These are phyloP conservation scores for Zaprionus lachaisei DNA, from an alignment of 1,140 invertebrate species.

Conservation along the genomic window DNA sequence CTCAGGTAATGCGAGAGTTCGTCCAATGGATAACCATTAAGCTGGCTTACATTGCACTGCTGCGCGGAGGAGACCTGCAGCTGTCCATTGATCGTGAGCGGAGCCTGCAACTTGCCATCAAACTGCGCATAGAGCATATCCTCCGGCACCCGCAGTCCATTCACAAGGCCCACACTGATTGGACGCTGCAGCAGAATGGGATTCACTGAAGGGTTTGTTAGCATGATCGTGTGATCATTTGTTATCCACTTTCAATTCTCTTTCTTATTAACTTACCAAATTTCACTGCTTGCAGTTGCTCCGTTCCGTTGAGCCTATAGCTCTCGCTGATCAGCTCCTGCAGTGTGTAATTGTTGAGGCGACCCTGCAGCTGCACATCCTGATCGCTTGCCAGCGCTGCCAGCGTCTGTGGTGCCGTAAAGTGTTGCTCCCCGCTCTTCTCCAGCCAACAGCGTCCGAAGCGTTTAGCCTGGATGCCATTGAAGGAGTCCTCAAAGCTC, in stretches of 20 bases:
- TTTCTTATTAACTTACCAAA: slow-evolving; percentile 75
- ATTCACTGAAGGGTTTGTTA: slow-evolving; percentile 55
- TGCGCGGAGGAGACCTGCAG: slow-evolving; percentile 2
- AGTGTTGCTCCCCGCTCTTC: slow-evolving; percentile 54
- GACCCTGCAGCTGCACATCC: slow-evolving; percentile 62
- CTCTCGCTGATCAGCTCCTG: slow-evolving; percentile 72
- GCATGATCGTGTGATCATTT: not conserved
- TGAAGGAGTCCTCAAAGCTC: slow-evolving; percentile 59
- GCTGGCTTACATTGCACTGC: slow-evolving; percentile 43
- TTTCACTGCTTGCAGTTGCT: slow-evolving; percentile 68
- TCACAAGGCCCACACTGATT: slow-evolving; percentile 54
- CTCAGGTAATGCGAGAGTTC: slow-evolving; percentile 41
- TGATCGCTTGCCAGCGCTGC: slow-evolving; percentile 61
- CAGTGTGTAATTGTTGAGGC: slow-evolving; percentile 81
- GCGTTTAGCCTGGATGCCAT: slow-evolving; percentile 59
- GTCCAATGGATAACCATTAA: slow-evolving; percentile 52
- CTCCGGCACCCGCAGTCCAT: slow-evolving; percentile 64
- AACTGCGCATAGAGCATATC: slow-evolving; percentile 57
- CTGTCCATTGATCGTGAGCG: slow-evolving; percentile 39
- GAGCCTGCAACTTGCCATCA: slow-evolving; percentile 23
- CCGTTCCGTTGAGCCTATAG: slow-evolving; percentile 82
- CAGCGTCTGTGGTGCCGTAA: slow-evolving; percentile 65
- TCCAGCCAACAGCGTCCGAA: slow-evolving; percentile 74
- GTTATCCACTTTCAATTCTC: not conserved
- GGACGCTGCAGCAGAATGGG: slow-evolving; percentile 64